Base-by-base conservation (phyloP, 2,888 invertebrate species). In the Acanthosepion pharaonis region DNA sequence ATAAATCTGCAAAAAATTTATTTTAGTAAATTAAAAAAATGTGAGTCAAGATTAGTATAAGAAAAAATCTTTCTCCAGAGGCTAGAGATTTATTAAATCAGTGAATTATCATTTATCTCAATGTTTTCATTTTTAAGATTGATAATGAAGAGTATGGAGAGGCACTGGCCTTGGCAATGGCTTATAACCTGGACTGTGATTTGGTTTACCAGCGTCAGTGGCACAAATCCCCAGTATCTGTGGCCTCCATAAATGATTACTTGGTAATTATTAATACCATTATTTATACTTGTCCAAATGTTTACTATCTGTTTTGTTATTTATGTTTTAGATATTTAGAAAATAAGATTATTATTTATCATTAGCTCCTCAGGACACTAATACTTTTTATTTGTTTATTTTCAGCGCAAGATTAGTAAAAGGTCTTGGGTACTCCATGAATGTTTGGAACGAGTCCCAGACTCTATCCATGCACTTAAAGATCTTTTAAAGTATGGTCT, bases 351-450 rank as follows among this genome's bases (percentile, higher is more conserved):
- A n/a, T 78, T 11, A 2, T 9, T 6, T 9, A n/a, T 78, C 78
- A 78, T 78, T 78, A n/a, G 5, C 3, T 11, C n/a, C n/a, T n/a
- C 23, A 23, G 18, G 55, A 5, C 20, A 23, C 20, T 59, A 23
- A 59, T 59, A 59, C 23, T 49, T 94, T 91, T 33, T 33, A 33
- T 33, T 33, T 49, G 91, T 51, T 91, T 94, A 51, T 94, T 95
- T 95, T 51, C 96, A 98, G 98, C 98, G 98, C 95, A 98, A 98
- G 98, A 98, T 98, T 94, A 98, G 98, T 1, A 98, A 98, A 97
- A 98, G 98, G 96, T 98, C 98, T 59, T 98, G 98, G 98, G 98
- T 98, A 92, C 98, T 98, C n/a, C 98, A 98, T 96, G 98, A 98
- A 97, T 98, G 98, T 96, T 98, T 98, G 95, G 98, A 98, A 96